Base-by-base conservation (phyloP, 1,140 invertebrate genomes). In the Apolygus lucorum region DNA sequence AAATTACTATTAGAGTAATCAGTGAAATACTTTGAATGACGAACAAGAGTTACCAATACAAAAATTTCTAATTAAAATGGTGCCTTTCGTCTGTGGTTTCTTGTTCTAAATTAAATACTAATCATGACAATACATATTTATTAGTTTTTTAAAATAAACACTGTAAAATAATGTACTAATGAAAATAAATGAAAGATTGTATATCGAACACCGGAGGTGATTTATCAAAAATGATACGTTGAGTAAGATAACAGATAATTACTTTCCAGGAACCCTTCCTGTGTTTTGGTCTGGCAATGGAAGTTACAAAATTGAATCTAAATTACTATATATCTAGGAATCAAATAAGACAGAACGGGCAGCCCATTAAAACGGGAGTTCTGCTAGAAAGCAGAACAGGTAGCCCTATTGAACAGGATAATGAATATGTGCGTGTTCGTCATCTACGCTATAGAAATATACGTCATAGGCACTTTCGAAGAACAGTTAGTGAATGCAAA, bases 61-160 rank as follows among this genome's bases (percentile, higher is more conserved):
- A 24, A 59, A 59, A 59, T 59, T 11, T 59, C 54, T 59, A 59
- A 59, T 59, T 59, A 42, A 42, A 59, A 59, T 59, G 54, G 54
- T 59, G 54, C 54, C 54, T 59, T 59, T 59, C 22, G 54, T 59
- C 54, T 59, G 54, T 59, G 54, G 54, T 59, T 42, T 59, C 54
- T 59, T 59, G 54, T 59, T 59, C 54, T 59, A 59, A 59, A 59
- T 59, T 59, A 59, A 59, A 59, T 59, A 59, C 54, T 59, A 17
- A 59, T 59, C 54, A 22, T 8, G 54, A 59, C 54, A 59, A 59
- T 59, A 59, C 54, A 59, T 22, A 22, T 59, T 59, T 24, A 22
- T 59, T 59, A 59, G 54, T 59, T 59, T 59, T 59, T 59, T 59
- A 59, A 59, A 42, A 42, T 42, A 42, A 8, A 17, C 34, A 42